Conservation (phyloP, 2,113 vertebrate genomes). For the Macquaria australasica region DNA sequence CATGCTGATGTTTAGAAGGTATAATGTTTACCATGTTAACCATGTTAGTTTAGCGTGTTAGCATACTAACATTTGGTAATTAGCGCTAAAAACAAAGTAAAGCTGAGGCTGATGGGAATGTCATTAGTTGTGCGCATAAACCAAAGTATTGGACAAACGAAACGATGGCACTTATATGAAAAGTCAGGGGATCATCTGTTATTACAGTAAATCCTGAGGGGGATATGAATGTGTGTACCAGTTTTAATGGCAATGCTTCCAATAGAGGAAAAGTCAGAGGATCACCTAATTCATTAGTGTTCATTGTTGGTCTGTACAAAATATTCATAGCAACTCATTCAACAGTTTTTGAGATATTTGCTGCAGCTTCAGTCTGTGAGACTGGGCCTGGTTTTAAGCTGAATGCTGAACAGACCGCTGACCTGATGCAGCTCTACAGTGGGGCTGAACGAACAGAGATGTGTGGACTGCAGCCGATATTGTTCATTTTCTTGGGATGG, state of each 20-base stretch:
- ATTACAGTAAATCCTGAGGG: too few species aligned
- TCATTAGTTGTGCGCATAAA: neutral
- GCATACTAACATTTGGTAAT: neutral
- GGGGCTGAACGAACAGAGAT: constrained; percentile 16
- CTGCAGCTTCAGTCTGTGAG: neutral
- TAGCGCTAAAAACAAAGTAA: neutral
- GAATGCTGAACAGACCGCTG: constrained; percentile 20
- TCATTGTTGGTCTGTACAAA: neutral
- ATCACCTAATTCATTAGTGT: too few species aligned
- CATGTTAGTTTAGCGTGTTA: neutral
- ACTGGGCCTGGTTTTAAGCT: neutral
- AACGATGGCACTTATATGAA: too few species aligned
- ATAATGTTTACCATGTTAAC: neutral
- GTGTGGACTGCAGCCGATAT: constrained; percentile 32
- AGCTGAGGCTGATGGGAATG: neutral
- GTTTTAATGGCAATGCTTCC: too few species aligned
- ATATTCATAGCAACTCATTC: neutral
- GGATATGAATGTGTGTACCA: too few species aligned
- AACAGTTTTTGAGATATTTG: neutral
- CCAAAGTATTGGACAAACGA: too few species aligned
- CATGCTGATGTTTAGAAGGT: neutral
- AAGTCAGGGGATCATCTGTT: too few species aligned
- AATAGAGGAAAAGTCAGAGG: too few species aligned
- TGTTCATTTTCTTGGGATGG: constrained; percentile 42
- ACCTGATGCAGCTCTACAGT: constrained; percentile 30